Evolutionary conservation across 2,888 invertebrate species (phyloP), one percentile per base, ranked within the genome.

Genomic region (Geotrupes spiniger): DNA sequence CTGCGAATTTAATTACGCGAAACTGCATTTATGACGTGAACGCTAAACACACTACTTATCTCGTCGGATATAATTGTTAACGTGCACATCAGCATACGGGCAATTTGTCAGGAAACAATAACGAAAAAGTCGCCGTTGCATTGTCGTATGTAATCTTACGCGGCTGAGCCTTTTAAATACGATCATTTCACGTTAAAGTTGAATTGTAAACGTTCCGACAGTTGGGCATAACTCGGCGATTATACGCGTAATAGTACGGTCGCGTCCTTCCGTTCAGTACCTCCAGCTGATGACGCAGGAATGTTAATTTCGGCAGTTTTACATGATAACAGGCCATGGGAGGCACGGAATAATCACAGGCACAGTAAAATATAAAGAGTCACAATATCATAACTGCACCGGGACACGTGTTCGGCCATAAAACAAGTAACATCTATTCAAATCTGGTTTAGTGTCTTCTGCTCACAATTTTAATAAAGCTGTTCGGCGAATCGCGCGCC

Each of bases 321-420:
- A 21, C 21, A 6, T 6, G 21, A 21, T 21, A 21, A 21, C 4
- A 21, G n/a, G n/a, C n/a, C n/a, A n/a, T n/a, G n/a, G n/a, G 21
- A 21, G 4, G 21, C 21, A 4, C 21, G 21, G 6, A 21, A 21
- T 21, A 3, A 21, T 21, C 21, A 21, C 21, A 6, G 6, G 4
- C 21, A 6, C 21, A 54, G 54, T 56, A 59, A 59, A 57, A 61
- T 50, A 49, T 60, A 62, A 60, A 59, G 58, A 61, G 60, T 56
- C 57, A 50, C 57, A 56, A 56, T 54, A 57, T 62, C 54, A 58
- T 58, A 60, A 61, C 57, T 57, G 54, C 54, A 56, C 56, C 56
- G 52, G 57, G 62, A 65, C 65, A 65, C 65, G 65, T 65, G 65
- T 64, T 64, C 65, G 48, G 39, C 56, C 56, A 61, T 65, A 64